These are phyloP conservation scores for Sarcophaga rosellei DNA, from an alignment of 2,888 invertebrate species.

Conservation along the genomic window DNA sequence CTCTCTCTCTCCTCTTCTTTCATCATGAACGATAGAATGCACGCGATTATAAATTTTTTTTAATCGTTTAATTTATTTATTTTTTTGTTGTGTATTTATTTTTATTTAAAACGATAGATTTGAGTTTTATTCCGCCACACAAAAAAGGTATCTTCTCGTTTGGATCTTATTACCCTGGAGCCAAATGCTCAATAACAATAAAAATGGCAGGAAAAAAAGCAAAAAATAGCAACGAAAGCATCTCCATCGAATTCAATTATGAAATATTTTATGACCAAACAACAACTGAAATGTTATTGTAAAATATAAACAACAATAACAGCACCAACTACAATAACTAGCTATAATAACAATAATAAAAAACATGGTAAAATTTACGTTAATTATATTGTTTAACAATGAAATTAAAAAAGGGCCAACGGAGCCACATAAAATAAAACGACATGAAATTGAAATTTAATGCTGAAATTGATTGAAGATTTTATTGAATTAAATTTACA, in stretches of 20 bases:
- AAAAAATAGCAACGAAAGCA: neutral
- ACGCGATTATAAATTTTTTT: constrained; percentile 46
- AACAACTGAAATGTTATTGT: neutral
- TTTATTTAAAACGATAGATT: neutral
- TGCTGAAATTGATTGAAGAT: constrained; percentile 15
- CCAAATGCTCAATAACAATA: constrained; percentile 30
- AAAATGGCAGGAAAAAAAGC: neutral
- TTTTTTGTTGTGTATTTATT: neutral
- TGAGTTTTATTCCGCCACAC: neutral
- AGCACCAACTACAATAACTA: too few species aligned
- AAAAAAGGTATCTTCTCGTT: constrained; percentile 37
- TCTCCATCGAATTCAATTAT: constrained; percentile 52
- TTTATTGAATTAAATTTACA: neutral
- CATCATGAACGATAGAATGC: constrained; percentile 38
- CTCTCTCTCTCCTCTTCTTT: neutral
- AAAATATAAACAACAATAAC: neutral
- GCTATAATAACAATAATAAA: too few species aligned
- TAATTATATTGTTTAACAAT: constrained; percentile 53
- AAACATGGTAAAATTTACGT: constrained; percentile 41
- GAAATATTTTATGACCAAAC: constrained; percentile 11
- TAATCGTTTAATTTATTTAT: neutral
- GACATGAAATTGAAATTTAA: constrained; percentile 8
- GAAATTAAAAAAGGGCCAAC: too few species aligned
- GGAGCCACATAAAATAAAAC: neutral
- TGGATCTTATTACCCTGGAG: constrained; percentile 39